Evolutionary conservation across 2,113 vertebrate species (phyloP).

Genomic region (Oophaga pumilio): DNA sequence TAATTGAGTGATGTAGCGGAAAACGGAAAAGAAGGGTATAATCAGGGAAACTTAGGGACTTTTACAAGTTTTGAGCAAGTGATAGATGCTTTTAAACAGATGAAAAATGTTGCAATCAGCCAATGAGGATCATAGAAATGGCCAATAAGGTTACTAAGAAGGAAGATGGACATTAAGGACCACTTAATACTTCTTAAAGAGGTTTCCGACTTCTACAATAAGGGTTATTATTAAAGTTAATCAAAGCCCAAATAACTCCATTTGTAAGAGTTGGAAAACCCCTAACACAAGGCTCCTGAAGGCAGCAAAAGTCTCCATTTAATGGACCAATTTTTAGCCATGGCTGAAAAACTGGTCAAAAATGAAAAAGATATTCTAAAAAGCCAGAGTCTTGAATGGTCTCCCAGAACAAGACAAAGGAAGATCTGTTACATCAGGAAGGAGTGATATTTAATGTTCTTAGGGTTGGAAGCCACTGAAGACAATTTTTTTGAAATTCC

Average conservation of each 20-base stretch:
- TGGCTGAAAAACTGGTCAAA: background rate
- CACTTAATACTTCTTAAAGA: background rate
- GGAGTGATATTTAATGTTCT: background rate
- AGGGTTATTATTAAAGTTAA: too few species aligned
- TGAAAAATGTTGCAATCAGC: too few species aligned
- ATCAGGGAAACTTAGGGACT: too few species aligned
- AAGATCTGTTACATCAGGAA: background rate
- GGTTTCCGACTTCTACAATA: background rate
- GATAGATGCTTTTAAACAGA: too few species aligned
- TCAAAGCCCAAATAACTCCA: too few species aligned
- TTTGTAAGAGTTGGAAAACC: too few species aligned
- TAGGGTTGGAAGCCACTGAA: background rate
- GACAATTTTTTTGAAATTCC: slow-evolving; percentile 8
- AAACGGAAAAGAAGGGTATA: too few species aligned
- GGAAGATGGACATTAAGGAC: too few species aligned
- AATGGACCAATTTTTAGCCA: background rate
- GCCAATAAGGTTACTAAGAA: background rate
- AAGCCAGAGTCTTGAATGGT: background rate
- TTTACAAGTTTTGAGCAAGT: too few species aligned
- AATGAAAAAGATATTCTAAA: background rate
- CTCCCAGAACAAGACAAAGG: background rate
- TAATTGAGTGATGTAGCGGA: too few species aligned
- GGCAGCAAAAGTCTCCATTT: background rate
- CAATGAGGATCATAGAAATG: too few species aligned
- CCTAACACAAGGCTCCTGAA: too few species aligned